These are phyloP conservation scores for Eonycteris spelaea DNA, from an alignment of 2,113 vertebrate species.

Conservation along the genomic window DNA sequence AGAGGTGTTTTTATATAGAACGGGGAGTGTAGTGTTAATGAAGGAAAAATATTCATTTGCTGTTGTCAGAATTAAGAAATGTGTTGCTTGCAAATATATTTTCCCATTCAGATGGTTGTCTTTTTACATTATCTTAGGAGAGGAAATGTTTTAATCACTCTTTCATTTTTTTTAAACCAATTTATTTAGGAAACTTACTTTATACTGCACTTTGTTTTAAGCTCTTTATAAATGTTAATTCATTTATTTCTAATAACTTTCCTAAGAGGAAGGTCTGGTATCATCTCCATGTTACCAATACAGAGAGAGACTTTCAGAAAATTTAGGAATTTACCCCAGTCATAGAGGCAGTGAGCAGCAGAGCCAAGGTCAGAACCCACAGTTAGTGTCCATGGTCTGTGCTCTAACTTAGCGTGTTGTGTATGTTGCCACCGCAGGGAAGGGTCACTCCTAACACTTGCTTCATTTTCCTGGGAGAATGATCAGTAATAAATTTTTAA, in stretches of 20 bases:
- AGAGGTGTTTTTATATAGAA: not conserved
- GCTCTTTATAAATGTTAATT: not conserved
- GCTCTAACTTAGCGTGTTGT: not conserved
- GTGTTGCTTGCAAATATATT: not conserved
- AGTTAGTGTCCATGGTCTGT: accelerated
- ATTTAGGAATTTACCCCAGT: not conserved
- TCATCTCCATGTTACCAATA: not conserved
- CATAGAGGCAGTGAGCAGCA: not conserved
- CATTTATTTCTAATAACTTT: not conserved
- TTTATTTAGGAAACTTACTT: not conserved
- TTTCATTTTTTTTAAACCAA: not conserved
- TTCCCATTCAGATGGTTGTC: too few species aligned
- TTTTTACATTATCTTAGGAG: not conserved
- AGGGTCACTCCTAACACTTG: not conserved
- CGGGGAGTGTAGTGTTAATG: not conserved
- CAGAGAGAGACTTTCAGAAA: not conserved
- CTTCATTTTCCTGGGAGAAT: not conserved
- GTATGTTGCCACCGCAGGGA: not conserved
- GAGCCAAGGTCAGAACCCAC: not conserved
- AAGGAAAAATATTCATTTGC: conserved; percentile 5
- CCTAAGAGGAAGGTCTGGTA: not conserved
- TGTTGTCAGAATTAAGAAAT: conserved; percentile 39
- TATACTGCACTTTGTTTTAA: not conserved
- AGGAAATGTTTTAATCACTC: not conserved
- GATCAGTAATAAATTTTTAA: not conserved